Percentiles rank a stretch among this genome's conserved stretches.
phyloP scores from a whole-genome alignment of 2,797 vertebrate species.

The Peromyscus melanophrys region DNA sequence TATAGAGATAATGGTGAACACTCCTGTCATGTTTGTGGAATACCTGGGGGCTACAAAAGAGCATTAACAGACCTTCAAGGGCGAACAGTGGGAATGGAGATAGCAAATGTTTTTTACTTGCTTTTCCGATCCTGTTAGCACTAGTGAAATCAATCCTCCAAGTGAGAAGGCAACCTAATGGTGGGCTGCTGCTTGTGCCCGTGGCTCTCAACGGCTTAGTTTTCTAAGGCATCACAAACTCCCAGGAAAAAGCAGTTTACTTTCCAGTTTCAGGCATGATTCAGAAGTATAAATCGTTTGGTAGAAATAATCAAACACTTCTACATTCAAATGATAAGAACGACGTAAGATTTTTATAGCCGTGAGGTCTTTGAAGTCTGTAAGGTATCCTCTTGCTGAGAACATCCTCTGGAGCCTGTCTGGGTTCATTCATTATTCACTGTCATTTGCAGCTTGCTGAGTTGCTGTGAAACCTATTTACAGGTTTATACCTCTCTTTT shows the following conservation, averaged over 20 bases:
- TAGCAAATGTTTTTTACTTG: conserved; percentile 61
- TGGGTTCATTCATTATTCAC: conserved; percentile 86
- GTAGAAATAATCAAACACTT: conserved; percentile 78
- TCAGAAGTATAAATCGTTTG: neutral
- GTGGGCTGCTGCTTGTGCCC: neutral
- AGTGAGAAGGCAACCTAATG: conserved; percentile 68
- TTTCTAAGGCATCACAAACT: conserved; percentile 56
- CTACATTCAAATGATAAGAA: conserved; percentile 78
- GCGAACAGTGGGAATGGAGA: conserved; percentile 72
- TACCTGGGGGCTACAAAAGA: conserved; percentile 68
- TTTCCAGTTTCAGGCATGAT: conserved; percentile 21
- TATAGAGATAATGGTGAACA: conserved; percentile 24
- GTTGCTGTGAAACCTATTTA: conserved; percentile 80
- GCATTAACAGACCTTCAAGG: conserved; percentile 65
- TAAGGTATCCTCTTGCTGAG: conserved; percentile 80
- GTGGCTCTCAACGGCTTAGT: neutral
- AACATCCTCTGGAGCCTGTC: conserved; percentile 61
- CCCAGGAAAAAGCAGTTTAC: conserved; percentile 14
- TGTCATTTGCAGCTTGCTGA: conserved; percentile 76
- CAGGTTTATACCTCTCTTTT: conserved; percentile 62
- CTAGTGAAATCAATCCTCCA: conserved; percentile 77
- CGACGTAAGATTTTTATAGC: conserved; percentile 57
- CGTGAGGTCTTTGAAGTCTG: conserved; percentile 80
- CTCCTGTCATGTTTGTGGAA: neutral
- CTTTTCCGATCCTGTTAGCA: conserved; percentile 58